A percentile compares a stretch with the other conserved stretches of the same genome.
Evolutionary conservation across 2,888 invertebrate species (phyloP).

Genomic region (Deroplatys truncata): DNA sequence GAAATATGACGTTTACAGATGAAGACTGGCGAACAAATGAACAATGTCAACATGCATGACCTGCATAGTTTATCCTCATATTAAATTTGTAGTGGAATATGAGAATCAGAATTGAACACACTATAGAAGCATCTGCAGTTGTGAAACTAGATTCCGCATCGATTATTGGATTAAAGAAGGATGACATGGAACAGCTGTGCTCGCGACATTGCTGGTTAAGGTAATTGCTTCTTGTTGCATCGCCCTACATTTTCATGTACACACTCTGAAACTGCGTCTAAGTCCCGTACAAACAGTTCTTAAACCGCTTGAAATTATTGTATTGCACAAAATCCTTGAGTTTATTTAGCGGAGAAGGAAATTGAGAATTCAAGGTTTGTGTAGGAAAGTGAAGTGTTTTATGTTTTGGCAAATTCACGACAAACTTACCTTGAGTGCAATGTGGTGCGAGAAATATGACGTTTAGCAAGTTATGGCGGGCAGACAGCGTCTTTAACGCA

Average conservation of each 20-base stretch:
- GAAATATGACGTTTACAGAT: background rate
- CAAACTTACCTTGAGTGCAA: too few relatives aligned
- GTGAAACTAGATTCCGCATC: background rate
- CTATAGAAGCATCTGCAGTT: background rate
- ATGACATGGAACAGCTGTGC: background rate
- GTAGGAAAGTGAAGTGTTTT: too few relatives aligned
- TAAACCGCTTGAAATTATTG: too few relatives aligned
- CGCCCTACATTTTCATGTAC: background rate
- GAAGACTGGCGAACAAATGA: background rate
- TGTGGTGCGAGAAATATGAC: too few relatives aligned
- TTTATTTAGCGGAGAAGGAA: too few relatives aligned
- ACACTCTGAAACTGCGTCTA: background rate
- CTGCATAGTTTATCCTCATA: background rate
- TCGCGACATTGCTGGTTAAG: background rate
- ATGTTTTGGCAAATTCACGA: too few relatives aligned
- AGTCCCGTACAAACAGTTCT: background rate
- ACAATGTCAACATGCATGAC: background rate
- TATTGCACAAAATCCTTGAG: too few relatives aligned
- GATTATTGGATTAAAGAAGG: background rate
- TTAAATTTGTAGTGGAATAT: too few relatives aligned
- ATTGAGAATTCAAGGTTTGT: too few relatives aligned
- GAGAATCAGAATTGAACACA: too few relatives aligned
- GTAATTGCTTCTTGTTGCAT: background rate
- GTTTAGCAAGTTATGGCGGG: too few relatives aligned
- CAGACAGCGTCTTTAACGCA: background rate